A percentile compares a stretch with the other conserved stretches of the same genome.
These are phyloP conservation scores for Rhyacichthys aspro DNA, from an alignment of 2,797 vertebrate genomes.

Conservation along the genomic window DNA sequence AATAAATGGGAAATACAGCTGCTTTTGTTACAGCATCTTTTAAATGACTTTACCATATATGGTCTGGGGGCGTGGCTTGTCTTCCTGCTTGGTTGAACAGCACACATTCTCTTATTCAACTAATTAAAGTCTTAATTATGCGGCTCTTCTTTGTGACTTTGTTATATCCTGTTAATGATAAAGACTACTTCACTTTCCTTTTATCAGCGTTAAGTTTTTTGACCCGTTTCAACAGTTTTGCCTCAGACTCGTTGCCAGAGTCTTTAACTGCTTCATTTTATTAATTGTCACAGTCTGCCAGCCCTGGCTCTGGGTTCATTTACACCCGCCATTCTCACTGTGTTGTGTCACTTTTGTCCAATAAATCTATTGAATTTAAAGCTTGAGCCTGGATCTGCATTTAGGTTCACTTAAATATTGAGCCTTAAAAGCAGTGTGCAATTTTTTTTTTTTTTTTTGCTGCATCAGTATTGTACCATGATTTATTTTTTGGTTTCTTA, in stretches of 20 bases:
- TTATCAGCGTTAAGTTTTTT: not conserved
- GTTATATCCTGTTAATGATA: too few relatives aligned
- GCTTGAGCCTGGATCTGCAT: not conserved
- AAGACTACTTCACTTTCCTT: not conserved
- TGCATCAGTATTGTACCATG: too few relatives aligned
- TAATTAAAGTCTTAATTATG: too few relatives aligned
- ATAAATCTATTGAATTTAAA: not conserved
- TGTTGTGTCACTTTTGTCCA: slow-evolving; percentile 1
- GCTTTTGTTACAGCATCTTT: too few relatives aligned
- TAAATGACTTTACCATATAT: too few relatives aligned
- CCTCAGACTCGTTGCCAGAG: not conserved
- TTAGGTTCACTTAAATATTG: not conserved
- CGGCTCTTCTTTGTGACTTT: too few relatives aligned
- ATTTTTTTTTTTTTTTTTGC: too few relatives aligned
- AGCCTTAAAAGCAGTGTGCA: not conserved
- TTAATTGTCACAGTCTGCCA: slow-evolving; percentile 5
- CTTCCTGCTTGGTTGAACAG: too few relatives aligned
- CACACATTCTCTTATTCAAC: too few relatives aligned
- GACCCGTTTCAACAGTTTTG: not conserved
- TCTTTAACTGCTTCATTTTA: not conserved
- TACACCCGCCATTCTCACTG: not conserved
- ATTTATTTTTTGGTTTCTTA: too few relatives aligned
- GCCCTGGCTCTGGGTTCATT: not conserved
- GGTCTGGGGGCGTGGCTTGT: too few relatives aligned
- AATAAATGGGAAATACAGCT: too few relatives aligned